Conservation (phyloP, 2,888 invertebrate species). For the Cyclophora punctaria region DNA sequence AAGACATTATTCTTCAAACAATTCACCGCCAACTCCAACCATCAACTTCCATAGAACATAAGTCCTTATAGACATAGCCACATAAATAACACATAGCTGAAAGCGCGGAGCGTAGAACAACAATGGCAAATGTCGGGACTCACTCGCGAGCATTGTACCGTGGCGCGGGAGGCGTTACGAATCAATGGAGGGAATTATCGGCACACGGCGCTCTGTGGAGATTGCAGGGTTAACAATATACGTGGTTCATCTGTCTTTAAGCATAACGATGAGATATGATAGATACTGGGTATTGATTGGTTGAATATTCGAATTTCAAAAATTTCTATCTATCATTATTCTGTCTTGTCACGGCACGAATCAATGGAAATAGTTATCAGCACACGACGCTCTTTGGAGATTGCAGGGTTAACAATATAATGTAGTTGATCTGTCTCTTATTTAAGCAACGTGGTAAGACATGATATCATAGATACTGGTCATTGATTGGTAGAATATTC, state of each 20-base stretch:
- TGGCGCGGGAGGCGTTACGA: conserved; percentile 74
- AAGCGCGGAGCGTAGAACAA: conserved; percentile 60
- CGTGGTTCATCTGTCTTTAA: too few species aligned
- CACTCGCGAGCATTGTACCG: conserved; percentile 73
- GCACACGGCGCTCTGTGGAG: conserved; percentile 45
- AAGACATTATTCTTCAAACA: not conserved
- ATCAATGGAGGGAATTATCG: conserved; percentile 76
- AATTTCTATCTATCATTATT: too few species aligned
- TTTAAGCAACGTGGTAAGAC: too few species aligned
- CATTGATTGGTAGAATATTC: too few species aligned
- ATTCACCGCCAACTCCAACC: not conserved
- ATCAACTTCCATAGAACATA: conserved; percentile 15
- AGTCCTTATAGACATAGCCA: conserved; percentile 22
- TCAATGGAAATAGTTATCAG: conserved; percentile 76
- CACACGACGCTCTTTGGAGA: conserved; percentile 43
- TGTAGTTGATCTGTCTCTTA: too few species aligned
- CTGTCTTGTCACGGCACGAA: too few species aligned
- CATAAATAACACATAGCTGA: conserved; percentile 53
- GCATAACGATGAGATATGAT: too few species aligned
- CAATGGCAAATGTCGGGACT: conserved; percentile 72
- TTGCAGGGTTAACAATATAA: too few species aligned
- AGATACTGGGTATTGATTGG: too few species aligned
- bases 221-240: not conserved
- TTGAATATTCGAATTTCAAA: too few species aligned
- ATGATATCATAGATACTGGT: too few species aligned